A percentile compares a stretch with the other conserved stretches of the same genome.
Evolutionary conservation across 2,797 vertebrate species (phyloP).

Genomic region (Botia kubotai): DNA sequence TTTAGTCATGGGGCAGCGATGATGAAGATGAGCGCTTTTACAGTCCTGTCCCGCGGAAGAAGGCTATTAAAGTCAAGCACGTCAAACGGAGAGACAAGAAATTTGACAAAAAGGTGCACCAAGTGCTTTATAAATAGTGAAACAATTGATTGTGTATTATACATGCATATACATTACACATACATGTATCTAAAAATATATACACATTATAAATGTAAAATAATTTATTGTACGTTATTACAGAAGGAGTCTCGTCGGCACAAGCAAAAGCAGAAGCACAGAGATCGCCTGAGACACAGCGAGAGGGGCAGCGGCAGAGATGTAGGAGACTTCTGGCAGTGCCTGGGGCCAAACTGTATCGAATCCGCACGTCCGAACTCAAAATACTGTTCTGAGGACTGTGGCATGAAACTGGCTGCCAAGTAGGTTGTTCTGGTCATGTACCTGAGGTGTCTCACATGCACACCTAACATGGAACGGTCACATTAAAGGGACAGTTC

Average conservation of each 20-base stretch:
- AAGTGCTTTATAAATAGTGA: constrained; percentile 2
- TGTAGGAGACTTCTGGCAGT: constrained; percentile 81
- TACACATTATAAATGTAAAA: not conserved
- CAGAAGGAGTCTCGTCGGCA: constrained; percentile 92
- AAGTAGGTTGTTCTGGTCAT: constrained; percentile 76
- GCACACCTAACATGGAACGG: not conserved
- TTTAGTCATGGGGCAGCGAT: constrained; percentile 87
- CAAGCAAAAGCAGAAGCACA: constrained; percentile 91
- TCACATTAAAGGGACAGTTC: too few relatives aligned
- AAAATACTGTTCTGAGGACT: constrained; percentile 94
- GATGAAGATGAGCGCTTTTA: constrained; percentile 87
- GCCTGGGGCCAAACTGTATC: constrained; percentile 90
- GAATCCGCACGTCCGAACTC: constrained; percentile 80
- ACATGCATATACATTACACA: too few relatives aligned
- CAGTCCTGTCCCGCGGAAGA: constrained; percentile 87
- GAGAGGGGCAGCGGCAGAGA: constrained; percentile 83
- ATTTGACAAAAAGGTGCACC: constrained; percentile 89
- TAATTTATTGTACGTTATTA: not conserved
- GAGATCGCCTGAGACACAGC: constrained; percentile 83
- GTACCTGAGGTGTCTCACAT: not conserved
- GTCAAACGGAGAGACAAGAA: constrained; percentile 94
- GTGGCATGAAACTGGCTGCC: constrained; percentile 92
- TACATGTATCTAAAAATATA: too few relatives aligned
- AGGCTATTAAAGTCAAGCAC: constrained; percentile 94
- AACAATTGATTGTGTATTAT: not conserved